phyloP scores from a whole-genome alignment of 2,888 invertebrate genomes.

The Torymus tubicola region DNA sequence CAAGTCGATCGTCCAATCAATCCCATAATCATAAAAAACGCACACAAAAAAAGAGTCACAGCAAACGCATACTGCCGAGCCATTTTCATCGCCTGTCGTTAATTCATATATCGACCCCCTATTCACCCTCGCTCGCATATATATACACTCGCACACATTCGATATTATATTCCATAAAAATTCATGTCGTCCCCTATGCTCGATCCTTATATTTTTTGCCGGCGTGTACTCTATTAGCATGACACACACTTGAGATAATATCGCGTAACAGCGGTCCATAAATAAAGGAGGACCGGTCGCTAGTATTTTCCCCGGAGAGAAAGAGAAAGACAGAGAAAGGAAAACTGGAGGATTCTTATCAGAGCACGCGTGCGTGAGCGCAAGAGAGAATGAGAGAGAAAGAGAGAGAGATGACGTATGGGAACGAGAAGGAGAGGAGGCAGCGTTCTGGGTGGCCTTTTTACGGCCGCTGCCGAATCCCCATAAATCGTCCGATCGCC shows the following conservation, averaged over 20 bases:
- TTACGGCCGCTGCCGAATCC: constrained; percentile 52
- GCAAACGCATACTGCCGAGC: not conserved
- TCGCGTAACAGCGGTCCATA: constrained; percentile 52
- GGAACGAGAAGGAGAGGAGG: constrained; percentile 61
- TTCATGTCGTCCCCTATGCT: constrained; percentile 41
- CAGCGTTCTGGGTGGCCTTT: constrained; percentile 63
- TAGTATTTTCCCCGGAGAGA: not conserved
- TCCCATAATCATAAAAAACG: constrained; percentile 46
- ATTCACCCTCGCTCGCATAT: constrained; percentile 15
- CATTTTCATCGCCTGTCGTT: not conserved
- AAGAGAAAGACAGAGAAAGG: not conserved
- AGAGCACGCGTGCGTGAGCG: not conserved
- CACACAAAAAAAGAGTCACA: constrained; percentile 4
- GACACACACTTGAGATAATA: constrained; percentile 57
- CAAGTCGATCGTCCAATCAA: constrained; percentile 37
- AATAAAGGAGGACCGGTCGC: constrained; percentile 50
- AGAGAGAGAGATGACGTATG: constrained; percentile 52
- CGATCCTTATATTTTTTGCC: constrained; percentile 21
- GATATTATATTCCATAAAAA: constrained; percentile 55
- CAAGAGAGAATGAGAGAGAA: not conserved
- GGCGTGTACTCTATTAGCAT: constrained; percentile 56
- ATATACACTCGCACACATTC: not conserved
- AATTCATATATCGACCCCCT: constrained; percentile 33
- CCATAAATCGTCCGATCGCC: constrained; percentile 71
- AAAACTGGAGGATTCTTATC: constrained; percentile 47